A percentile compares a stretch with the other conserved stretches of the same genome.
Evolutionary conservation across 2,797 vertebrate species (phyloP).

Genomic region (Sebastes kiyomatsui): DNA sequence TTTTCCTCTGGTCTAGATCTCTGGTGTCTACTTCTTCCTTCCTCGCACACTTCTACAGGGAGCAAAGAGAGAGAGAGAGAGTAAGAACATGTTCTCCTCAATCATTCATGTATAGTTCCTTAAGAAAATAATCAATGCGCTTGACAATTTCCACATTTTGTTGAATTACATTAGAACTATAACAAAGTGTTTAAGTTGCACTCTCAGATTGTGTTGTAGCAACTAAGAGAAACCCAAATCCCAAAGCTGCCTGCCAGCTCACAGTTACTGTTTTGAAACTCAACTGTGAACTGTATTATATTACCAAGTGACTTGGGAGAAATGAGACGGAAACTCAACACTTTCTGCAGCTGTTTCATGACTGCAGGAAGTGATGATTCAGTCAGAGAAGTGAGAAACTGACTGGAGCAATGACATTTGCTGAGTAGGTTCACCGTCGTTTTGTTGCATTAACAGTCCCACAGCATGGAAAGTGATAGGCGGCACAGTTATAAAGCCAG

Average conservation of each 20-base stretch:
- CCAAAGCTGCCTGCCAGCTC: background rate
- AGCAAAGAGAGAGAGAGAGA: conserved; percentile 9
- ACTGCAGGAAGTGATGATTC: background rate
- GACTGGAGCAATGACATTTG: conserved; percentile 13
- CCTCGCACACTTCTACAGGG: conserved; percentile 87
- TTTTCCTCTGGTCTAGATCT: conserved; percentile 95
- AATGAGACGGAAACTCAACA: conserved; percentile 22
- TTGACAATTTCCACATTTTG: conserved; percentile 6
- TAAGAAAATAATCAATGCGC: background rate
- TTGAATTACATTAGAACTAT: background rate
- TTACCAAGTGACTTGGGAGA: background rate
- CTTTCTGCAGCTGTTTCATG: conserved; percentile 4
- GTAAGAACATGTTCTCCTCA: background rate
- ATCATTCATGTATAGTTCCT: background rate
- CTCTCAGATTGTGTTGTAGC: background rate
- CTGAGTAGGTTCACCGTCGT: conserved; percentile 6
- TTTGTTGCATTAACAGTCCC: background rate
- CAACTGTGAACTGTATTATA: background rate
- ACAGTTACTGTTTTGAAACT: background rate
- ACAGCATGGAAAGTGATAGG: background rate
- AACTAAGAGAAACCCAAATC: background rate
- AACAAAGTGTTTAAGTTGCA: conserved; percentile 4
- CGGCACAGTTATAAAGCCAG: background rate
- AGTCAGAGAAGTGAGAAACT: background rate
- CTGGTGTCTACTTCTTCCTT: conserved; percentile 89